Percentiles rank a stretch among this genome's conserved stretches.
These are phyloP conservation scores for Pogonomyrmex barbatus DNA, from an alignment of 1,140 invertebrate species.

Conservation along the genomic window DNA sequence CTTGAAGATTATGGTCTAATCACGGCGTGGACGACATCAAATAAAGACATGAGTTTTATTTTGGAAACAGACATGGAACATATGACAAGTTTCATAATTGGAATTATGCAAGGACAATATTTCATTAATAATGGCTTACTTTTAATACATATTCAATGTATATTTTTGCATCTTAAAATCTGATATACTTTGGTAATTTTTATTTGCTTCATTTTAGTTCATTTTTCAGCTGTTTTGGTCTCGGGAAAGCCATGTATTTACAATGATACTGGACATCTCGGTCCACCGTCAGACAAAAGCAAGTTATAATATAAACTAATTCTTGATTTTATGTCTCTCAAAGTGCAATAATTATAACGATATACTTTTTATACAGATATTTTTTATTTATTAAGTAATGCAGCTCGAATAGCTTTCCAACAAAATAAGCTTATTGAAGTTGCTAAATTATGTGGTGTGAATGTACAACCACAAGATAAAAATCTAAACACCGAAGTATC, in stretches of 20 bases:
- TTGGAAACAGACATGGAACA: constrained; percentile 89
- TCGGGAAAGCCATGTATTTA: constrained; percentile 85
- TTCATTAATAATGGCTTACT: constrained; percentile 89
- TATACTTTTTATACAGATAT: background rate
- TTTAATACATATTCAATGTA: constrained; percentile 89
- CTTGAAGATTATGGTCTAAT: constrained; percentile 89
- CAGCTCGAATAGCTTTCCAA: constrained; percentile 77
- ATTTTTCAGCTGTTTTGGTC: constrained; percentile 86
- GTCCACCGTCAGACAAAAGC: constrained; percentile 78
- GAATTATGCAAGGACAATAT: constrained; percentile 87
- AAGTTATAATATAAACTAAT: constrained; percentile 62
- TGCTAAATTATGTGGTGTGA: constrained; percentile 75
- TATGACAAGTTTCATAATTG: constrained; percentile 87
- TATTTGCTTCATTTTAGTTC: background rate
- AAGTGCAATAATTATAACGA: background rate
- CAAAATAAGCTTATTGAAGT: constrained; percentile 77
- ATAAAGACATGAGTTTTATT: constrained; percentile 88
- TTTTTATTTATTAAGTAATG: constrained; percentile 76
- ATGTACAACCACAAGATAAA: constrained; percentile 78
- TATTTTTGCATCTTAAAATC: constrained; percentile 79
- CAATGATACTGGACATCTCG: constrained; percentile 78
- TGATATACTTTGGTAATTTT: constrained; percentile 84
- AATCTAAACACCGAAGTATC: background rate
- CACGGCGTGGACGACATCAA: constrained; percentile 88
- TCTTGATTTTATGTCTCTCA: background rate